Percentiles rank a stretch among this genome's conserved stretches.
phyloP scores from a whole-genome alignment of 2,888 invertebrate genomes.

The Polydrusus tereticollis region DNA sequence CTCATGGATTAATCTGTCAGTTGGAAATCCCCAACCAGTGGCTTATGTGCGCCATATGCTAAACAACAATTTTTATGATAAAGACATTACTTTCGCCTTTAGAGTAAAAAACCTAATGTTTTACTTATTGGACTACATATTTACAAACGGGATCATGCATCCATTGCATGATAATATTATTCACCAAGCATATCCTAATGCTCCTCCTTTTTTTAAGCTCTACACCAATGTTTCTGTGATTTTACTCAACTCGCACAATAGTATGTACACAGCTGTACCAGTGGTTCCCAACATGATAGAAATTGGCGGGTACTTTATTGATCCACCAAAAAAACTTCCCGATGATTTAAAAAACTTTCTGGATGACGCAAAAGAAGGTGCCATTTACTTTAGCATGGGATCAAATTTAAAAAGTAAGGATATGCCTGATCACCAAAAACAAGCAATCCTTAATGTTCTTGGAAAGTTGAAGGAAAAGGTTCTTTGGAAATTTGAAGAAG shows the following conservation, averaged over 20 bases:
- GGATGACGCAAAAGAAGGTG: too few species aligned
- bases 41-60: conserved; percentile 65
- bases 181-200: conserved; percentile 52
- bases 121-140: conserved; percentile 44
- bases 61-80: background rate
- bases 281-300: conserved; percentile 71
- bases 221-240: conserved; percentile 57
- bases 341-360: conserved; percentile 52
- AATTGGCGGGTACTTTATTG: conserved; percentile 69
- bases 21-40: conserved; percentile 68
- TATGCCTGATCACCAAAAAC: conserved; percentile 68
- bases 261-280: conserved; percentile 26
- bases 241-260: conserved; percentile 43
- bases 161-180: conserved; percentile 53
- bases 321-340: conserved; percentile 48
- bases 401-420: conserved; percentile 71
- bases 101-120: conserved; percentile 69
- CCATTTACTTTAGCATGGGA: conserved; percentile 73
- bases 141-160: conserved; percentile 47
- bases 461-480: conserved; percentile 73
- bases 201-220: conserved; percentile 52
- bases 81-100: conserved; percentile 67
- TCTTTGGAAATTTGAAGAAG: conserved; percentile 79
- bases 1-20: conserved; percentile 66
- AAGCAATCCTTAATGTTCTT: conserved; percentile 72